Evolutionary conservation across 2,113 vertebrate species (phyloP), one percentile per base, ranked within the genome.

Genomic region (Barnardius zonarius): DNA sequence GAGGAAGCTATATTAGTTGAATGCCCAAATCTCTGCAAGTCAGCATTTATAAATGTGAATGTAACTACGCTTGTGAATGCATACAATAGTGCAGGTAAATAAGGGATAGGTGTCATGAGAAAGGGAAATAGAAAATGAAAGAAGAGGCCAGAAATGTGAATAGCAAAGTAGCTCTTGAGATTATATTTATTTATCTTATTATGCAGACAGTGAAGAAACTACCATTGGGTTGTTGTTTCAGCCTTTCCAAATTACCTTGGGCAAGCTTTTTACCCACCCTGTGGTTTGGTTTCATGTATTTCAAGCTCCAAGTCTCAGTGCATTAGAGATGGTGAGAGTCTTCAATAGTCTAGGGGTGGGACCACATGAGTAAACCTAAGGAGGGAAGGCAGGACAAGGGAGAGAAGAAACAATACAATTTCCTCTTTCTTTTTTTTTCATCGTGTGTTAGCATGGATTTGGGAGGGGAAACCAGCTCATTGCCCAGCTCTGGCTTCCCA

Each of bases 241-340:
- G 13, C 49, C 22, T 91, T 64, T 66, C 39, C 0, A 0, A 66
- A 46, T 90, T 25, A 75, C 88, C 39, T 68, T n/a, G n/a, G 57
- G 30, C 62, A 85, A 43, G 22, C 63, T 80, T 57, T 49, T 82
- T 74, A 31, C 69, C 14, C 16, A 23, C 28, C 24, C 4, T 4
- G 1, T 0, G 2, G 27, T 64, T 91, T 3, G 0, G 17, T 77
- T 88, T 57, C n/a, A 49, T 0, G 0, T 59, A 9, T 74, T 90
- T 83, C 66, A 63, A 44, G 17, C 27, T 80, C 28, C 43, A 68
- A n/a, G 33, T 11, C 15, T 91, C 54, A n/a, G 28, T 73, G 24
- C 14, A 13, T 83, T n/a, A 63, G 62, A 83, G 54, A 22, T 35
- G 12, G 13, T 74, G 33, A 33, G 15, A 82, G 17, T 59, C 33